Percentiles rank a stretch among this genome's conserved stretches.
Evolutionary conservation across 2,888 invertebrate genomes (phyloP).

Genomic region (Osmoderma eremita): DNA sequence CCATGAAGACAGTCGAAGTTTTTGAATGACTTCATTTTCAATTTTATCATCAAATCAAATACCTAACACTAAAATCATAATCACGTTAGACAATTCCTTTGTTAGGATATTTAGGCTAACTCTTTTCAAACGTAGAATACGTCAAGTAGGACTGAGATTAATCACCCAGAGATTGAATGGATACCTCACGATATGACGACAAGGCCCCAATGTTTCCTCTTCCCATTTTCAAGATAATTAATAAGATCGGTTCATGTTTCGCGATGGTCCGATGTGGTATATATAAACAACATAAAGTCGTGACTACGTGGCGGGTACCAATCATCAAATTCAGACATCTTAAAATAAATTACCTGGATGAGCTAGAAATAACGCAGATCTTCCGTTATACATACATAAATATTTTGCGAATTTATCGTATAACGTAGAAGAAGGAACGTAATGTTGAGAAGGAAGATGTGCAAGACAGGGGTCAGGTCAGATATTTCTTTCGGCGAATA

Average conservation of each 20-base stretch:
- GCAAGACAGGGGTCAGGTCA: constrained; percentile 22
- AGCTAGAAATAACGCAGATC: neutral
- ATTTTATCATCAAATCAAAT: neutral
- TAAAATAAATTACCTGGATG: constrained; percentile 10
- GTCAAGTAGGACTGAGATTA: constrained; percentile 9
- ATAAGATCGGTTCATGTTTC: neutral
- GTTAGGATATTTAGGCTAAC: neutral
- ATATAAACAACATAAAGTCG: constrained; percentile 18
- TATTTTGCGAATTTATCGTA: constrained; percentile 20
- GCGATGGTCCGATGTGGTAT: constrained; percentile 1
- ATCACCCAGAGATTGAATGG: neutral
- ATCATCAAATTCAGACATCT: constrained; percentile 28
- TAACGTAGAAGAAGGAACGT: constrained; percentile 4
- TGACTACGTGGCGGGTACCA: constrained; percentile 20
- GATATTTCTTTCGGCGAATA: neutral
- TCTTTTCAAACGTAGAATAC: neutral
- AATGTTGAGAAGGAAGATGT: neutral
- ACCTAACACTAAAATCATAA: neutral
- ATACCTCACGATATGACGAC: constrained; percentile 10
- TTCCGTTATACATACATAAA: constrained; percentile 29
- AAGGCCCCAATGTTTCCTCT: neutral
- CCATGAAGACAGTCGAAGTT: no score
- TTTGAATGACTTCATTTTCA: no score
- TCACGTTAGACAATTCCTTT: neutral
- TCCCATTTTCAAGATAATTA: constrained; percentile 15